Conservation (phyloP, 2,888 invertebrate genomes). For the Tachina grossa region DNA sequence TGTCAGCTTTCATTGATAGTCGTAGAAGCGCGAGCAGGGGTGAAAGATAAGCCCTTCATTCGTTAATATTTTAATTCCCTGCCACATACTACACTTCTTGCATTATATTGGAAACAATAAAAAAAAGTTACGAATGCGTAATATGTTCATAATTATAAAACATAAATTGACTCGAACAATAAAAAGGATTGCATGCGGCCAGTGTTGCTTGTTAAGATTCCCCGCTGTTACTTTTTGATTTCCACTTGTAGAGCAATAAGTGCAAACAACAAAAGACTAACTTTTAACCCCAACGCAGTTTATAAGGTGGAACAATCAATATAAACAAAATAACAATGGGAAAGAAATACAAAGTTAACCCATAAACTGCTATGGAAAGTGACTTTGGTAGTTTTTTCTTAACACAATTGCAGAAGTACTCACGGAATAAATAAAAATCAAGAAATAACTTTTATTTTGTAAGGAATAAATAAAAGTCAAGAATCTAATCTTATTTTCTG, state of each 20-base stretch:
- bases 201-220: constrained; percentile 48
- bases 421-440: too few relatives aligned
- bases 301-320: constrained; percentile 19
- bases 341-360: constrained; percentile 32
- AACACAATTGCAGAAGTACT: too few relatives aligned
- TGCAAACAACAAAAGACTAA: constrained; percentile 67
- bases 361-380: background rate
- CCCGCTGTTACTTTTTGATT: constrained; percentile 65
- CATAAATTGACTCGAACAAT: constrained; percentile 66
- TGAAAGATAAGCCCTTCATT: constrained; percentile 43
- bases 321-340: constrained; percentile 13
- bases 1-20: constrained; percentile 34
- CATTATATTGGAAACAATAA: constrained; percentile 62
- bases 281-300: constrained; percentile 62
- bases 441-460: too few relatives aligned
- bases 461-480: too few relatives aligned
- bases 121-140: constrained; percentile 57
- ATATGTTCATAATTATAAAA: constrained; percentile 68
- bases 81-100: constrained; percentile 34
- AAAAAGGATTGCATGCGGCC: constrained; percentile 57
- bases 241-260: constrained; percentile 66
- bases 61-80: constrained; percentile 23
- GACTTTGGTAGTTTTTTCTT: background rate
- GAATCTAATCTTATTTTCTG: too few relatives aligned
- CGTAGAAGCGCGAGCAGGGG: constrained; percentile 35